Evolutionary conservation across 2,113 vertebrate species (phyloP).

Genomic region (Acinonyx jubatus): DNA sequence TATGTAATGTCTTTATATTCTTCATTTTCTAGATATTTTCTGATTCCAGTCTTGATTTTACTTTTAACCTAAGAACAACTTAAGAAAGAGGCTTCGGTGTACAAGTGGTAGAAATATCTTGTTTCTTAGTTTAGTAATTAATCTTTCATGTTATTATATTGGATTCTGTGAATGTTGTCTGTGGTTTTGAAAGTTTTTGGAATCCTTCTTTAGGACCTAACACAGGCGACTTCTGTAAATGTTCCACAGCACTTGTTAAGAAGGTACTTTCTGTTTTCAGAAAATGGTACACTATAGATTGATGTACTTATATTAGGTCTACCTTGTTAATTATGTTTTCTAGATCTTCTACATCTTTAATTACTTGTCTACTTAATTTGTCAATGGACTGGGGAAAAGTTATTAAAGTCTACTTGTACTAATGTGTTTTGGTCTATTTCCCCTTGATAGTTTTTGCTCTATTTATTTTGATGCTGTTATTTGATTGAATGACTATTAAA

Average conservation of each 20-base stretch:
- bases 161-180: not conserved
- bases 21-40: slow-evolving; percentile 1
- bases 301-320: not conserved
- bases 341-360: slow-evolving; percentile 28
- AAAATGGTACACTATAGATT: not conserved
- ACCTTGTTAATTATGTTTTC: slow-evolving; percentile 4
- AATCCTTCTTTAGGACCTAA: not conserved
- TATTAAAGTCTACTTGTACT: not conserved
- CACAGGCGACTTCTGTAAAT: not conserved
- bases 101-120: not conserved
- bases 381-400: not conserved
- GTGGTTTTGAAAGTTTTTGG: not conserved
- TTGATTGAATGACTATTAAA: slow-evolving; percentile 35
- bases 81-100: not conserved
- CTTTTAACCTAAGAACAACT: not conserved
- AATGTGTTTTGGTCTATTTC: slow-evolving; percentile 3
- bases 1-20: not conserved
- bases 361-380: slow-evolving; percentile 35
- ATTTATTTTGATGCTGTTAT: slow-evolving; percentile 36
- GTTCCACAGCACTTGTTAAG: not conserved
- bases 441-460: not conserved
- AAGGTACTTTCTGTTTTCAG: not conserved
- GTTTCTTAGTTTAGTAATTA: slow-evolving; percentile 32
- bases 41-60: not conserved
- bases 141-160: not conserved